A percentile compares a stretch with the other conserved stretches of the same genome.
These are phyloP conservation scores for Lophura nycthemera DNA, from an alignment of 2,113 vertebrate species.

Conservation along the genomic window DNA sequence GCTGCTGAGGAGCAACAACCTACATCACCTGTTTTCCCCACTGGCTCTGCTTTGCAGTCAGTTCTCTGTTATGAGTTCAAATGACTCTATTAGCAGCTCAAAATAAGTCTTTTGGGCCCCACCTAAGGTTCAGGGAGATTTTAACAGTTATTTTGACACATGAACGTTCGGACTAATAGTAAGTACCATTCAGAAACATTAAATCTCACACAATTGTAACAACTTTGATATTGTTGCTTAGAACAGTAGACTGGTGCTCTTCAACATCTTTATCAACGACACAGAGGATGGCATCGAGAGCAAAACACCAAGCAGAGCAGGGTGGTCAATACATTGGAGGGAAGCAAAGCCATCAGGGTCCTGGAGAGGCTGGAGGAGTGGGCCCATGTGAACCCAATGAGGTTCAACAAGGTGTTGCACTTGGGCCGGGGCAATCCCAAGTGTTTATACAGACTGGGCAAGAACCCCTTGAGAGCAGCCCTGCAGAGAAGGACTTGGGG, in stretches of 20 bases:
- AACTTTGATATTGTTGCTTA: background rate
- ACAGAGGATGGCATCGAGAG: no score
- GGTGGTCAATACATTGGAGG: no score
- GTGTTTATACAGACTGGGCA: no score
- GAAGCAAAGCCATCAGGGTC: no score
- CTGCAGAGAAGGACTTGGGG: no score
- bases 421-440: no score
- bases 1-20: constrained; percentile 25
- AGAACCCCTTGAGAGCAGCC: no score
- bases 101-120: constrained; percentile 18
- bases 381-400: no score
- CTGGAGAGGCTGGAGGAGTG: no score
- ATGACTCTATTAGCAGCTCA: background rate
- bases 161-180: background rate
- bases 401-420: no score
- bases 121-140: constrained; percentile 13
- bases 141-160: constrained; percentile 12
- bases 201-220: constrained; percentile 21
- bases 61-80: background rate
- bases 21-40: constrained; percentile 11
- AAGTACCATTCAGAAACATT: constrained; percentile 4
- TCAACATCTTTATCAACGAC: no score
- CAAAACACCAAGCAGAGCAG: no score
- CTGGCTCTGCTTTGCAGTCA: background rate
- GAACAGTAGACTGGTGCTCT: background rate